A percentile compares a stretch with the other conserved stretches of the same genome.
Evolutionary conservation across 2,797 vertebrate species (phyloP).

Genomic region (Tympanoctomys barrerae): DNA sequence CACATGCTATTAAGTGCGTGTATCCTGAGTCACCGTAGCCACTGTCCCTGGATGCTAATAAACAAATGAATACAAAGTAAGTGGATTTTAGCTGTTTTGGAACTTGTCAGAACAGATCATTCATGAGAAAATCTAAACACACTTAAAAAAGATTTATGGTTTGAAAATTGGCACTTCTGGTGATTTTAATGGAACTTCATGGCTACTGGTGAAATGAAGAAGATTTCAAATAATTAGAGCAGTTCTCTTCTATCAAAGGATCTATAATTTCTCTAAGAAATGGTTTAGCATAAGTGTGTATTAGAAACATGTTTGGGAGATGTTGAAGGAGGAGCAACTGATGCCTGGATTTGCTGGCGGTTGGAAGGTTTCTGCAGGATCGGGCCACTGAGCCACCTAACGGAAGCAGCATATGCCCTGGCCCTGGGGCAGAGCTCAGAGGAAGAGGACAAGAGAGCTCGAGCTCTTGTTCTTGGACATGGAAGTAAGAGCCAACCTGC

Average conservation of each 20-base stretch:
- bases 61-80: background rate
- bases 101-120: slow-evolving; percentile 19
- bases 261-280: slow-evolving; percentile 15
- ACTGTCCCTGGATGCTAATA: slow-evolving; percentile 21
- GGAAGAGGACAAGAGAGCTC: background rate
- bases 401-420: background rate
- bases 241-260: slow-evolving; percentile 17
- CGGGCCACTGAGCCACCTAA: background rate
- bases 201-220: background rate
- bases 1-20: slow-evolving; percentile 90
- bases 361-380: background rate
- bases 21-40: slow-evolving; percentile 14
- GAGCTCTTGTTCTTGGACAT: background rate
- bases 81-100: background rate
- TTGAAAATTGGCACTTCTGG: background rate
- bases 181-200: slow-evolving; percentile 49
- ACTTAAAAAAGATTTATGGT: slow-evolving; percentile 40
- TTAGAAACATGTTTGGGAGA: background rate
- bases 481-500: background rate
- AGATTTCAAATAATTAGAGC: background rate
- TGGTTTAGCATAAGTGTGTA: background rate
- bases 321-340: background rate
- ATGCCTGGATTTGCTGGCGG: background rate
- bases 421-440: background rate
- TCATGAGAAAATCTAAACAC: slow-evolving; percentile 35